Evolutionary conservation across 2,797 vertebrate genomes (phyloP).

Genomic region (Scleropages formosus): DNA sequence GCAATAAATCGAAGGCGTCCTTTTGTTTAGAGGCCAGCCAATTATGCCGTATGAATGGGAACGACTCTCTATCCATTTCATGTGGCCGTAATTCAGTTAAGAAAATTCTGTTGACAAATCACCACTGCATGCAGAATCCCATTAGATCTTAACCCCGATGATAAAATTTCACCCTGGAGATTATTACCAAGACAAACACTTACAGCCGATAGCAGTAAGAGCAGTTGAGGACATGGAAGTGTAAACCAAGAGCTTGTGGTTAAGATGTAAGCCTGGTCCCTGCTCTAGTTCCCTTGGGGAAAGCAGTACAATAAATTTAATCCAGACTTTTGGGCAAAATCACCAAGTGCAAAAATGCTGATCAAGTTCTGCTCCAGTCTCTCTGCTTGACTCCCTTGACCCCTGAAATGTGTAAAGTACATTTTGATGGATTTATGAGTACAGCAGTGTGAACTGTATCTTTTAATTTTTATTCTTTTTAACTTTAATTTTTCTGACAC

Average conservation of each 20-base stretch:
- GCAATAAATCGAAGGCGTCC: slow-evolving; percentile 31
- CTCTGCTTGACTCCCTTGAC: neutral
- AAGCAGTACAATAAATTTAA: too few species aligned
- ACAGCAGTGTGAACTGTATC: neutral
- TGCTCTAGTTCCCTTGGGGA: too few species aligned
- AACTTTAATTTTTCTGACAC: too few species aligned
- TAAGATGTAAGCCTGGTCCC: too few species aligned
- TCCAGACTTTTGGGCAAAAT: too few species aligned
- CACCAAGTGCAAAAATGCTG: too few species aligned
- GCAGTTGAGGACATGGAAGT: too few species aligned
- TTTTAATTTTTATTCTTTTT: too few species aligned
- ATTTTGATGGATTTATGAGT: neutral
- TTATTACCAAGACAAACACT: neutral
- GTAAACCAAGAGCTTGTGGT: too few species aligned
- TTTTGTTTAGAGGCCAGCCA: slow-evolving; percentile 35
- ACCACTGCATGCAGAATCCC: too few species aligned
- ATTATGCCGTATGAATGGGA: slow-evolving; percentile 13
- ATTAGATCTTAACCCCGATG: neutral
- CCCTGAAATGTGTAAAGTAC: neutral
- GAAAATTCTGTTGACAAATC: slow-evolving; percentile 27
- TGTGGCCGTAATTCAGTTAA: slow-evolving; percentile 57
- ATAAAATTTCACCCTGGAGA: neutral
- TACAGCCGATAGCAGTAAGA: neutral
- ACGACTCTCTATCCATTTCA: slow-evolving; percentile 46
- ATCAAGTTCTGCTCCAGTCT: too few species aligned